Conservation (phyloP, 2,113 vertebrate genomes). For the Scortum barcoo region DNA sequence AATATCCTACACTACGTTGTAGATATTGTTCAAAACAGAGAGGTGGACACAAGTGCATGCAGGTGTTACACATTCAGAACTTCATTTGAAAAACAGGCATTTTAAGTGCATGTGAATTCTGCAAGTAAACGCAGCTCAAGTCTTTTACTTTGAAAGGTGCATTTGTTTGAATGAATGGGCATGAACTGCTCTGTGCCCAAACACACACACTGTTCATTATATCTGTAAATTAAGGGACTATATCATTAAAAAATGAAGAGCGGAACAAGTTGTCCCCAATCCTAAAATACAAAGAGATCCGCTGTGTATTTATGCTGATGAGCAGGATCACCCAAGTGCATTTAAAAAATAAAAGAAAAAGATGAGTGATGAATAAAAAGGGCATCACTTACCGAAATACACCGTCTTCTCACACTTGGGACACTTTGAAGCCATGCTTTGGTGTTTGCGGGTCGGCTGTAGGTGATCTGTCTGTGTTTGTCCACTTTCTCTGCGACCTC, state of each 20-base stretch:
- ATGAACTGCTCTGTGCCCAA: rapidly evolving
- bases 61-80: constrained; percentile 5
- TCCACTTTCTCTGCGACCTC: constrained; percentile 28
- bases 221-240: background rate
- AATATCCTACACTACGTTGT: background rate
- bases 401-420: constrained; percentile 97
- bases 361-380: background rate
- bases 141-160: background rate
- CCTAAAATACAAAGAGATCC: constrained; percentile 15
- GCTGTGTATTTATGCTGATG: background rate
- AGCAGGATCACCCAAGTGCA: constrained; percentile 20
- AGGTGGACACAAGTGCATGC: background rate
- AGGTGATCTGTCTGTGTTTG: constrained; percentile 35
- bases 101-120: background rate
- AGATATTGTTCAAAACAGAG: background rate
- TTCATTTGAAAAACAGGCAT: background rate
- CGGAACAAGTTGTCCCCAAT: background rate
- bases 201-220: rapidly evolving
- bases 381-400: constrained; percentile 91
- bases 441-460: constrained; percentile 26
- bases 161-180: constrained; percentile 35
- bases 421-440: constrained; percentile 93
- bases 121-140: background rate
- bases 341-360: background rate
- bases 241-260: background rate